A percentile compares a stretch with the other conserved stretches of the same genome.
phyloP scores from a whole-genome alignment of 2,797 vertebrate genomes.

The Cyclopterus lumpus region DNA sequence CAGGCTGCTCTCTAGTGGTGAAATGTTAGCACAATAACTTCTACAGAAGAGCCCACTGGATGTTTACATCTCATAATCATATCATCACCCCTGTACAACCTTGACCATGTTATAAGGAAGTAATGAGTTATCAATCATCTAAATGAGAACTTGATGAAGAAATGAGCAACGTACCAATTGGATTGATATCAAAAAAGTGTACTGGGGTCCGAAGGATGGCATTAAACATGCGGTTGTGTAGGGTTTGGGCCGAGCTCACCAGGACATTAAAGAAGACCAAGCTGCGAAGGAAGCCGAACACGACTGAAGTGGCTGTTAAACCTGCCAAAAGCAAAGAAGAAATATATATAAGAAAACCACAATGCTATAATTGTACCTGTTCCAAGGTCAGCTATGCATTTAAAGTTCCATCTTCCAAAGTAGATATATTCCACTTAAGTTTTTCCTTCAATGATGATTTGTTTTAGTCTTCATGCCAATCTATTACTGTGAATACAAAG shows the following conservation, averaged over 20 bases:
- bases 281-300: constrained; percentile 87
- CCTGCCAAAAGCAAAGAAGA: constrained; percentile 78
- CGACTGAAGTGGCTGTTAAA: constrained; percentile 85
- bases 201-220: constrained; percentile 73
- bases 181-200: constrained; percentile 76
- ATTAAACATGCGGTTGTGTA: constrained; percentile 85
- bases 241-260: constrained; percentile 87
- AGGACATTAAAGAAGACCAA: constrained; percentile 90
- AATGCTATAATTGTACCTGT: constrained; percentile 13
- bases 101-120: background rate
- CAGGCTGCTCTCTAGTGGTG: constrained; percentile 83
- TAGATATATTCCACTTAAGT: constrained; percentile 30
- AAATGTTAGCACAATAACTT: constrained; percentile 34
- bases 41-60: constrained; percentile 2
- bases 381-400: constrained; percentile 49
- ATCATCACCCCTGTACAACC: constrained; percentile 2
- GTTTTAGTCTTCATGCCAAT: constrained; percentile 54
- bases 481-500: constrained; percentile 65
- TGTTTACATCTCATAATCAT: constrained; percentile 9
- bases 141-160: background rate
- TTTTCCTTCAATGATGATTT: constrained; percentile 35
- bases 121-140: background rate
- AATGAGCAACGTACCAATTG: constrained; percentile 72
- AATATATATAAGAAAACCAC: constrained; percentile 35
- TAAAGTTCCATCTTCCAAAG: constrained; percentile 16